These are phyloP conservation scores for Propsilocerus akamusi DNA, from an alignment of 1,140 invertebrate genomes.

Conservation along the genomic window DNA sequence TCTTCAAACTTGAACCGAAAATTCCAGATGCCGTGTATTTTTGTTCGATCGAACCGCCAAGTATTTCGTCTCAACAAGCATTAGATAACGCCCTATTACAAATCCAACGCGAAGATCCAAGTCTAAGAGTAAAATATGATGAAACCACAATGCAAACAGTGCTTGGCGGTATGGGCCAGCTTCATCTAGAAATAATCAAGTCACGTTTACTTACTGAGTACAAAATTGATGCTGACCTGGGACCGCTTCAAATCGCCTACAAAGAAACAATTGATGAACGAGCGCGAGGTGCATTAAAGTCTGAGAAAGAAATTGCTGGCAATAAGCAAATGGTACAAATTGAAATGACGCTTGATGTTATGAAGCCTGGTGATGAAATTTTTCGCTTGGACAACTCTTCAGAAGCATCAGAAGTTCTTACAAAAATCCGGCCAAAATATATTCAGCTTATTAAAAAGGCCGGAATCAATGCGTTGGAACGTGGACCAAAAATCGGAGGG, in stretches of 20 bases:
- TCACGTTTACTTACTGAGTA: slow-evolving; percentile 75
- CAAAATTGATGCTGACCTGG: slow-evolving; percentile 83
- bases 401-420: slow-evolving; percentile 42
- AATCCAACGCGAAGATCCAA: slow-evolving; percentile 85
- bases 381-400: slow-evolving; percentile 37
- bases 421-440: slow-evolving; percentile 34
- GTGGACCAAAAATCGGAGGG: slow-evolving; percentile 53
- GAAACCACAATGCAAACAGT: slow-evolving; percentile 71
- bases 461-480: slow-evolving; percentile 36
- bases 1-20: slow-evolving; percentile 37
- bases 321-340: slow-evolving; percentile 33
- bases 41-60: slow-evolving; percentile 88
- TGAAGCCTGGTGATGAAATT: slow-evolving; percentile 12
- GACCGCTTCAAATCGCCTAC: slow-evolving; percentile 87
- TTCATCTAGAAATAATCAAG: slow-evolving; percentile 90
- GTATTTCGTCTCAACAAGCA: slow-evolving; percentile 45
- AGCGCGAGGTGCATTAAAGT: slow-evolving; percentile 29
- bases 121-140: slow-evolving; percentile 58
- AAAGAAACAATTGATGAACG: slow-evolving; percentile 47
- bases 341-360: slow-evolving; percentile 31
- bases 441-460: slow-evolving; percentile 40
- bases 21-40: slow-evolving; percentile 92
- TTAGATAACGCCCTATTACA: slow-evolving; percentile 73
- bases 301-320: slow-evolving; percentile 47
- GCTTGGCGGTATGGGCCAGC: slow-evolving; percentile 85